Evolutionary conservation across 2,888 invertebrate genomes (phyloP).

Genomic region (Drosophila mulleri): DNA sequence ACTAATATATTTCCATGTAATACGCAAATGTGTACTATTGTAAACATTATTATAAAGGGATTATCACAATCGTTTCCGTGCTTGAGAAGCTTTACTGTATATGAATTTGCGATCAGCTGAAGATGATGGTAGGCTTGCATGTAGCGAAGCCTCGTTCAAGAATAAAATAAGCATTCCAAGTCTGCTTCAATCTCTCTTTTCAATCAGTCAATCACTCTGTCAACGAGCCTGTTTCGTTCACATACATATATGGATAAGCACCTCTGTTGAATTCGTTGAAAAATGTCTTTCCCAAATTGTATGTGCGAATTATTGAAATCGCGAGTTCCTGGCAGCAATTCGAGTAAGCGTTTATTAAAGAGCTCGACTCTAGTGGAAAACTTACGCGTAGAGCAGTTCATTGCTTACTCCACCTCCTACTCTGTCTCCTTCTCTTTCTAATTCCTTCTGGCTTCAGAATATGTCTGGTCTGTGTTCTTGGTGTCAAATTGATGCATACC

Average conservation of each 20-base stretch:
- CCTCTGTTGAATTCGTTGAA: neutral
- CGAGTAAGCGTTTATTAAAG: slow-evolving; percentile 14
- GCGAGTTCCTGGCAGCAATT: slow-evolving; percentile 10
- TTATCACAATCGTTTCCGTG: too few relatives aligned
- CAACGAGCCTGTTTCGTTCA: neutral
- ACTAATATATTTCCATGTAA: too few relatives aligned
- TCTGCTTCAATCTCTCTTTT: neutral
- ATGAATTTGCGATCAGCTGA: neutral
- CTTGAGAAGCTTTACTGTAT: neutral
- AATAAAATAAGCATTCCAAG: neutral
- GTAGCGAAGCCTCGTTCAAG: too few relatives aligned
- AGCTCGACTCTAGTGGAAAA: slow-evolving; percentile 29
- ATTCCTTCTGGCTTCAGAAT: neutral
- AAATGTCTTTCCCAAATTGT: neutral
- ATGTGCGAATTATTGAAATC: slow-evolving; percentile 4
- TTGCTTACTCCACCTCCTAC: neutral
- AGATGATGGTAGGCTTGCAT: neutral
- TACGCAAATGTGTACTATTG: too few relatives aligned
- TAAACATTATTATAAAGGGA: too few relatives aligned
- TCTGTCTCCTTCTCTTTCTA: neutral
- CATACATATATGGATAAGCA: neutral
- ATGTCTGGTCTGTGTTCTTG: neutral
- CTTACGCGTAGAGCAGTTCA: neutral
- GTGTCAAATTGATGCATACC: slow-evolving; percentile 38
- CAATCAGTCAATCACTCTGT: neutral